phyloP scores from a whole-genome alignment of 2,888 invertebrate genomes.

The Ommatoiulus sabulosus region DNA sequence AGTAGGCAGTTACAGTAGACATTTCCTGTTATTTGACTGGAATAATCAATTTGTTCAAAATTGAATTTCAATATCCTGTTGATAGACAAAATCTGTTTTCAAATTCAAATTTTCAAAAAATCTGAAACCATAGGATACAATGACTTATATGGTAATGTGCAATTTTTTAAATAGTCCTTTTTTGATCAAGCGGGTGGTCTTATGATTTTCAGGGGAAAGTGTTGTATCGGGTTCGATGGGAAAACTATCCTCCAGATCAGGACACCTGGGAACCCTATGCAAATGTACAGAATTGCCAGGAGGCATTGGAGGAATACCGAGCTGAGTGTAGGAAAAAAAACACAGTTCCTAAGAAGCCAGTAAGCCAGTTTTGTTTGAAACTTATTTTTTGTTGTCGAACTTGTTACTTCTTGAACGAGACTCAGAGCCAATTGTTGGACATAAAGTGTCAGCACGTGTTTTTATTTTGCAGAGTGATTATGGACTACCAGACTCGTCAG shows the following conservation, averaged over 20 bases:
- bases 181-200: neutral
- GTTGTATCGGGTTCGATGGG: neutral
- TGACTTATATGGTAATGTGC: neutral
- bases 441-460: neutral
- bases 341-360: neutral
- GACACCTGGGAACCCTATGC: slow-evolving; percentile 47
- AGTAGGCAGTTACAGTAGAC: no score
- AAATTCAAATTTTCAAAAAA: no score
- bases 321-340: neutral
- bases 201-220: slow-evolving; percentile 18
- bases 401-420: neutral
- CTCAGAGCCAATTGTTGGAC: neutral
- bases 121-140: no score
- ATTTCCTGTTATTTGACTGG: no score
- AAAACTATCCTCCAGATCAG: neutral
- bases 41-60: no score
- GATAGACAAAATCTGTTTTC: no score
- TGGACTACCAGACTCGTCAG: neutral
- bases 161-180: no score
- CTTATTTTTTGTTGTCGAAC: neutral
- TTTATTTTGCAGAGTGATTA: neutral
- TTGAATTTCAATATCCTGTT: no score
- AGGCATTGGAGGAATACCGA: neutral
- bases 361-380: neutral
- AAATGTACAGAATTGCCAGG: neutral